Base-by-base conservation (phyloP, 2,888 invertebrate genomes). In the Mesorhabditis sp. region DNA sequence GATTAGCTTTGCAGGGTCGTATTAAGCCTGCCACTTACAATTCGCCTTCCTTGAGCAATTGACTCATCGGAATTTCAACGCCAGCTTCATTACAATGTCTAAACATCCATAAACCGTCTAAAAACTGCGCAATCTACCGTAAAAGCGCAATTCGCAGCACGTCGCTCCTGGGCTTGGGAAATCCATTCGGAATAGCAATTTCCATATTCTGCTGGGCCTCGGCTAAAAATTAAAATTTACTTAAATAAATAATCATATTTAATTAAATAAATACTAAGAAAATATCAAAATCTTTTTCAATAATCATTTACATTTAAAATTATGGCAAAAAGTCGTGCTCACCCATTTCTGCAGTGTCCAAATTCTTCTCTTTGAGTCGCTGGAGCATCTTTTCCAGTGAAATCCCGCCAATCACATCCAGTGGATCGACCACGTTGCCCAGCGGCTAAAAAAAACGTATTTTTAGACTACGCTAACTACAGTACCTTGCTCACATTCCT, bases 351-450 rank as follows among this genome's bases (percentile, higher is more conserved):
- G 73, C 74, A 2, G 68, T 69, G 28, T 64, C 67, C 58, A 82
- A 61, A 5, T 77, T 70, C 61, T 80, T 82, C 44, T 75, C 65
- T 43, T 75, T 50, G n/a, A 82, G 62, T 65, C 80, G 70, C 42
- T 76, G 70, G 4, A 81, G 63, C 83, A 86, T 83, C 43, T 76
- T 72, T 28, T 79, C 72, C 10, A 78, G 71, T 0, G 74, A 67
- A 67, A 78, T 86, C 1, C 97, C 97, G 72, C 92, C 88, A 45
- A 96, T 92, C 41, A 97, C 90, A 87, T 95, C 92, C 83, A 94
- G 90, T 0, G 97, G 97, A 82, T 92, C 92, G 66, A 98, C 91
- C 0, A 95, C 92, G 86, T 98, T 98, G 3, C 97, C 97, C 73
- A 91, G 89, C 69, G 95, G 95, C 88, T 98, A 98, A 45, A 95